phyloP scores from a whole-genome alignment of 2,113 vertebrate genomes.

The Himantopus leucocephalus region DNA sequence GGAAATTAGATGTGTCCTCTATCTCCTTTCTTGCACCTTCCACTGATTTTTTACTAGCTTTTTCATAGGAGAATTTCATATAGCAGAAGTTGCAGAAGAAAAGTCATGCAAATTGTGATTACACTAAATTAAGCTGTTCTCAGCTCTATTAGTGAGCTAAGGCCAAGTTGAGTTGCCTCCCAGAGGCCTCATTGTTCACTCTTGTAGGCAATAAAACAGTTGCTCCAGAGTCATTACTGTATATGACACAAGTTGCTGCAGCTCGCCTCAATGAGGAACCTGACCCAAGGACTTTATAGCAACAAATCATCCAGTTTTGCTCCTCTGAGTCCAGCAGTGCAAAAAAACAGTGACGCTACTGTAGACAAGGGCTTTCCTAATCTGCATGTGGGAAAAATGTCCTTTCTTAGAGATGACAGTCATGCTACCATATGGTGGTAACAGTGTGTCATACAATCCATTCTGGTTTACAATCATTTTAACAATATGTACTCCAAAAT shows the following conservation, averaged over 20 bases:
- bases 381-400: background rate
- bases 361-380: background rate
- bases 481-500: background rate
- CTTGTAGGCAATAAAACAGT: background rate
- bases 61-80: background rate
- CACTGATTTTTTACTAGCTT: background rate
- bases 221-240: background rate
- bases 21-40: background rate
- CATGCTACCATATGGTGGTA: background rate
- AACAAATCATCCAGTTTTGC: background rate
- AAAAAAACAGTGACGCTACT: background rate
- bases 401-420: background rate
- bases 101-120: conserved; percentile 18
- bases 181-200: conserved; percentile 19
- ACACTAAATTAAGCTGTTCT: conserved; percentile 1
- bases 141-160: background rate
- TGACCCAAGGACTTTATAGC: background rate
- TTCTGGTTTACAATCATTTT: background rate
- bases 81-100: background rate
- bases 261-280: background rate
- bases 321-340: background rate
- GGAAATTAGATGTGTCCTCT: background rate
- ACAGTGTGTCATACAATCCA: background rate
- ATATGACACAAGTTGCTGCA: background rate
- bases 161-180: background rate